These are phyloP conservation scores for Platycercus adscitus DNA, from an alignment of 2,113 vertebrate genomes.

Conservation along the genomic window DNA sequence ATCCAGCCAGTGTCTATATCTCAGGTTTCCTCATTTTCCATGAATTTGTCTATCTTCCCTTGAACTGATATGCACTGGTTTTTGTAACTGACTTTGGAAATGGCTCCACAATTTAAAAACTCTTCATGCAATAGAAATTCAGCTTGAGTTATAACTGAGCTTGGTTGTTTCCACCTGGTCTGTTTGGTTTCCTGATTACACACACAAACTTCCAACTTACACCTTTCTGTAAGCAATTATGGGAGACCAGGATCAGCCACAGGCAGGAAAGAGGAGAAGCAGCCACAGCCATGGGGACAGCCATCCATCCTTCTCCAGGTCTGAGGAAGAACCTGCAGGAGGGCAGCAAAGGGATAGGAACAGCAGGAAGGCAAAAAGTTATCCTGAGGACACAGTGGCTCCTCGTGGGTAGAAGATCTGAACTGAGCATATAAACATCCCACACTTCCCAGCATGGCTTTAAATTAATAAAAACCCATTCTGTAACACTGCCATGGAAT, in stretches of 20 bases:
- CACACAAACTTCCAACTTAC: not conserved
- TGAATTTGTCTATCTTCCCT: constrained; percentile 19
- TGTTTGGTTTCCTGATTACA: not conserved
- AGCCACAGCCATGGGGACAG: rapidly evolving
- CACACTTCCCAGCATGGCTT: not conserved
- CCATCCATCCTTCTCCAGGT: not conserved
- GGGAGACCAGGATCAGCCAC: rapidly evolving
- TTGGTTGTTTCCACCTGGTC: not conserved
- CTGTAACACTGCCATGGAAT: constrained; percentile 14
- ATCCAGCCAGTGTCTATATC: not conserved
- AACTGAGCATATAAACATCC: constrained; percentile 34
- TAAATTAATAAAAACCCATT: constrained; percentile 30
- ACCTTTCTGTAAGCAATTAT: not conserved
- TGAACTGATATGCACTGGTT: not conserved
- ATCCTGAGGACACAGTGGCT: not conserved
- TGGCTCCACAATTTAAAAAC: not conserved
- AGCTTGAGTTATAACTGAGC: not conserved
- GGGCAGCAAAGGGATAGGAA: not conserved
- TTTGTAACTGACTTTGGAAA: constrained; percentile 20
- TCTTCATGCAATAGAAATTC: constrained; percentile 3
- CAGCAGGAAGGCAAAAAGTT: not conserved
- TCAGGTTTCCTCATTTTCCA: constrained; percentile 44
- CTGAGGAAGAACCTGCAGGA: not conserved
- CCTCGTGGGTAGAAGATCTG: not conserved
- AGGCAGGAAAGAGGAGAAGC: rapidly evolving